Evolutionary conservation across 1,140 invertebrate genomes (phyloP).

Genomic region (Ruditapes philippinarum): DNA sequence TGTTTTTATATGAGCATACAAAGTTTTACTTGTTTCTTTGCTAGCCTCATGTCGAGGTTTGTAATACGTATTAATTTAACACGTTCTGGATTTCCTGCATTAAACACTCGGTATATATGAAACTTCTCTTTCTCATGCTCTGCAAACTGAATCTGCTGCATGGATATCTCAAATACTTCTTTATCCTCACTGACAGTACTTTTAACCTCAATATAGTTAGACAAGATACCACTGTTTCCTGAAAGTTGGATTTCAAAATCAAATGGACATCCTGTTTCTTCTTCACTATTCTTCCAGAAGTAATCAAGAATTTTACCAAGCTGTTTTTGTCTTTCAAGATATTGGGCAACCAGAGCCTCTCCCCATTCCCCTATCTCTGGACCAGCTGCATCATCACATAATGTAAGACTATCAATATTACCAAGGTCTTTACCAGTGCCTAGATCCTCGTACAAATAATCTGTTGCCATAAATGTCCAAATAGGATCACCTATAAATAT

Average conservation of each 20-base stretch:
- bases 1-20: conserved; percentile 80
- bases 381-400: conserved; percentile 16
- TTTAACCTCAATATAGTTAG: conserved; percentile 78
- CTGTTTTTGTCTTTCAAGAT: conserved; percentile 75
- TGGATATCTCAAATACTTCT: conserved; percentile 82
- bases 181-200: conserved; percentile 80
- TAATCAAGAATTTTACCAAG: conserved; percentile 68
- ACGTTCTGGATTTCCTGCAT: conserved; percentile 74
- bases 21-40: conserved; percentile 76
- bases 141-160: conserved; percentile 82
- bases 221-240: conserved; percentile 61
- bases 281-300: conserved; percentile 76
- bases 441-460: conserved; percentile 78
- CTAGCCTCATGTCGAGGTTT: conserved; percentile 75
- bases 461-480: conserved; percentile 75
- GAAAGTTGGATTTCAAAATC: conserved; percentile 78
- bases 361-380: conserved; percentile 80
- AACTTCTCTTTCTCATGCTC: conserved; percentile 76
- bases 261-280: conserved; percentile 79
- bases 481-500: conserved; percentile 75
- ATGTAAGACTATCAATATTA: conserved; percentile 52
- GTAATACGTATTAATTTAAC: conserved; percentile 77
- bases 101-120: conserved; percentile 83
- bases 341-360: conserved; percentile 80
- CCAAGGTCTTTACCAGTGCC: conserved; percentile 62